A percentile compares a stretch with the other conserved stretches of the same genome.
phyloP scores from a whole-genome alignment of 2,888 invertebrate species.

The Cheilosia soror region DNA sequence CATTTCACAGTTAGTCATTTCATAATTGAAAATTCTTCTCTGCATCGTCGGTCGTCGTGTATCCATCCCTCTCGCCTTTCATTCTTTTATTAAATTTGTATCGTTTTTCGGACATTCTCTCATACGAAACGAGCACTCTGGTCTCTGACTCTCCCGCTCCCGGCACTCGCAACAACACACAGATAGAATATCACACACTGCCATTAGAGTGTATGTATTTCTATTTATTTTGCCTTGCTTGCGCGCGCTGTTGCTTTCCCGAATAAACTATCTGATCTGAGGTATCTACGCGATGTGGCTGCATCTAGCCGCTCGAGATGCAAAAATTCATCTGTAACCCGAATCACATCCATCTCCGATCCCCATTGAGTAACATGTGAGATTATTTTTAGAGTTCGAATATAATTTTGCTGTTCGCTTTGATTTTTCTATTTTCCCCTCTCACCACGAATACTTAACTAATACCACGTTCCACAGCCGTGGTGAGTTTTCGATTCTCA shows the following conservation, averaged over 20 bases:
- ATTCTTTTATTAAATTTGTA: slow-evolving; percentile 15
- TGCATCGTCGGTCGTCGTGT: not conserved
- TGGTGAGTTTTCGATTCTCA: slow-evolving; percentile 59
- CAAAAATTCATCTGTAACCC: slow-evolving; percentile 53
- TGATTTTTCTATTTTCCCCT: slow-evolving; percentile 16
- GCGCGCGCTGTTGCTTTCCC: slow-evolving; percentile 33
- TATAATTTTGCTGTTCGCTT: slow-evolving; percentile 46
- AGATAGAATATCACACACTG: not conserved
- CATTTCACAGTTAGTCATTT: slow-evolving; percentile 33
- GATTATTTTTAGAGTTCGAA: slow-evolving; percentile 69
- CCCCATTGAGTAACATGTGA: slow-evolving; percentile 61
- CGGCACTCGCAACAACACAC: not conserved
- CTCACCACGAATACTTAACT: slow-evolving; percentile 24
- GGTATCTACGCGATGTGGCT: not conserved
- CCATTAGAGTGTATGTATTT: not conserved
- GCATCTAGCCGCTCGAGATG: slow-evolving; percentile 38
- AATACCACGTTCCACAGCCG: slow-evolving; percentile 12
- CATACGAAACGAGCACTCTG: slow-evolving; percentile 4
- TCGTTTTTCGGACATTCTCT: slow-evolving; percentile 17
- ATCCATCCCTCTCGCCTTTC: not conserved
- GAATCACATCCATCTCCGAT: slow-evolving; percentile 48
- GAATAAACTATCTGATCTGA: not conserved
- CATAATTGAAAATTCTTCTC: slow-evolving; percentile 37
- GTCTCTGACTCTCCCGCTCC: no score
- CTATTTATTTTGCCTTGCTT: slow-evolving; percentile 3